Evolutionary conservation across 2,888 invertebrate genomes (phyloP).

Genomic region (Oscheius onirici): DNA sequence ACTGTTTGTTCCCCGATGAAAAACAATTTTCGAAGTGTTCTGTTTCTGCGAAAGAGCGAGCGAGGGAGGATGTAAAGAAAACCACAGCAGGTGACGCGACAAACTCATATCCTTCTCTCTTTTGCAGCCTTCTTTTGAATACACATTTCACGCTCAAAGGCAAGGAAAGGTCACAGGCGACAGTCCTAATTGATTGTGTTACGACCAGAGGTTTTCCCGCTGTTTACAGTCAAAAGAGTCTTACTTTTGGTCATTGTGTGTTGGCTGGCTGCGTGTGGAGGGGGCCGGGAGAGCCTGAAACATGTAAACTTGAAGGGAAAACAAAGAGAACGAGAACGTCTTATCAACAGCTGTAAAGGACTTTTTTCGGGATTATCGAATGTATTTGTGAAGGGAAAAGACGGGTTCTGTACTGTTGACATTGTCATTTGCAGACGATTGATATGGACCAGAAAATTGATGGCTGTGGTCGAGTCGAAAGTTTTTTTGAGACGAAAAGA

Average conservation of each 20-base stretch:
- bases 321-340: neutral
- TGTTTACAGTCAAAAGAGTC: neutral
- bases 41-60: too few species aligned
- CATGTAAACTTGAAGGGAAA: neutral
- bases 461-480: neutral
- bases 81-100: neutral
- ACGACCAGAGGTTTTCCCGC: too few species aligned
- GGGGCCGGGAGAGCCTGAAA: conserved; percentile 13
- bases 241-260: conserved; percentile 21
- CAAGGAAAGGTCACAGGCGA: too few species aligned
- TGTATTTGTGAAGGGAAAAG: neutral
- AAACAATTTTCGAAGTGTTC: too few species aligned
- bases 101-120: neutral
- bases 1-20: too few species aligned
- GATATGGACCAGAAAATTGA: neutral
- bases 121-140: too few species aligned
- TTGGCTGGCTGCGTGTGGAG: neutral
- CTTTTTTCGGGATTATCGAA: conserved; percentile 18
- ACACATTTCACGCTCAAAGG: too few species aligned
- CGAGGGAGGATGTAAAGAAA: too few species aligned
- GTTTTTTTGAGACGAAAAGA: neutral
- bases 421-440: neutral
- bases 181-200: too few species aligned
- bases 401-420: conserved; percentile 1
- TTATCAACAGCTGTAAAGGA: conserved; percentile 23